Evolutionary conservation across 2,888 invertebrate species (phyloP).

Genomic region (Apoda limacodes): DNA sequence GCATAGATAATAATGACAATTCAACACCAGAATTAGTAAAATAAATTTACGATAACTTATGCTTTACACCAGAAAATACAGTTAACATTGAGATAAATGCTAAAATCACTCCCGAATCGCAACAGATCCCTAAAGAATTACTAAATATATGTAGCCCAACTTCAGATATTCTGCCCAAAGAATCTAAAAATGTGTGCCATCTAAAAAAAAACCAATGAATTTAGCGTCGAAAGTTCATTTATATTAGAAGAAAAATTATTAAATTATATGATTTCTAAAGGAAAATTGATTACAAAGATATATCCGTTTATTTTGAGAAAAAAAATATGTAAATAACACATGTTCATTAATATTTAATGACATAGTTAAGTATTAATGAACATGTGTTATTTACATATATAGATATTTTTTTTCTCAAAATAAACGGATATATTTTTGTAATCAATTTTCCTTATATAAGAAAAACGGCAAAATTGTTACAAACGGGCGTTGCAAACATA

Average conservation of each 20-base stretch:
- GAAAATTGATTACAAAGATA: background rate
- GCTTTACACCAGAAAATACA: no score
- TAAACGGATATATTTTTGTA: conserved; percentile 1
- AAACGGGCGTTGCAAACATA: conserved; percentile 10
- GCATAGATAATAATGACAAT: no score
- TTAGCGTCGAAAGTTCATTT: conserved; percentile 1
- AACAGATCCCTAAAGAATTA: no score
- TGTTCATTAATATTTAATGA: conserved; percentile 3
- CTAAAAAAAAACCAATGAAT: background rate
- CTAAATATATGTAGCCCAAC: no score
- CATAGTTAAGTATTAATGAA: no score
- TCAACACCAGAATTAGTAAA: no score
- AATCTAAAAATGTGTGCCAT: conserved; percentile 9
- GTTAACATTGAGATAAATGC: no score
- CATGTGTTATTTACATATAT: conserved; percentile 7
- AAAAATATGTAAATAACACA: conserved; percentile 7
- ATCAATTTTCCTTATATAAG: conserved; percentile 1
- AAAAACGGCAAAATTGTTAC: conserved; percentile 10
- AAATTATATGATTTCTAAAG: conserved; percentile 6
- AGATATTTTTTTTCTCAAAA: conserved; percentile 6
- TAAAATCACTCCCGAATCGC: no score
- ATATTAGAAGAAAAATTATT: conserved; percentile 6
- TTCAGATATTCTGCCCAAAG: no score
- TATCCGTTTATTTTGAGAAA: conserved; percentile 3
- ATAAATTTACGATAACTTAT: no score